Evolutionary conservation across 1,140 invertebrate species (phyloP).

Genomic region (Harpegnathos saltator): DNA sequence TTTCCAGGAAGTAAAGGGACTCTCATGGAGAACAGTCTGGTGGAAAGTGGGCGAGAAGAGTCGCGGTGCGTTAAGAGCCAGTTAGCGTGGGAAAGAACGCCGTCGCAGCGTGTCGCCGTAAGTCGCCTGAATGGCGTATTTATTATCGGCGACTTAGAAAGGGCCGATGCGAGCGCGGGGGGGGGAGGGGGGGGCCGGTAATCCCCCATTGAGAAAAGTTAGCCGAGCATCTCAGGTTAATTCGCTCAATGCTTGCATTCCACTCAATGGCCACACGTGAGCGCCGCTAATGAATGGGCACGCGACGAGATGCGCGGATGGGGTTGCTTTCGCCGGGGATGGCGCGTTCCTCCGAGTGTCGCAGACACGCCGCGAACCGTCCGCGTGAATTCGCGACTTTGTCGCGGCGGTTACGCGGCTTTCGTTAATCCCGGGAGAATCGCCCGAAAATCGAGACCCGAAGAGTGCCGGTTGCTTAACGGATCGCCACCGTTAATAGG

Average conservation of each 20-base stretch:
- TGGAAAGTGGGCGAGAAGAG: neutral
- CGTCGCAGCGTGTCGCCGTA: neutral
- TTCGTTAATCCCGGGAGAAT: neutral
- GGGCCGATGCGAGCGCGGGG: conserved; percentile 14
- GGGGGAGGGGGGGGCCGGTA: conserved; percentile 63
- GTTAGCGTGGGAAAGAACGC: conserved; percentile 11
- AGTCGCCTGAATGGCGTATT: conserved; percentile 8
- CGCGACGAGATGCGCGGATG: conserved; percentile 46
- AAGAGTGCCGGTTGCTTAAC: no score
- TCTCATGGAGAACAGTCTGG: neutral
- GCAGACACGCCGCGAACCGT: neutral
- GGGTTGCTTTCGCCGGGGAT: conserved; percentile 39
- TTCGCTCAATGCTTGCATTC: conserved; percentile 76
- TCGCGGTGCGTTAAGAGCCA: neutral
- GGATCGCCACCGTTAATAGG: neutral
- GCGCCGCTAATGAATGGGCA: conserved; percentile 75
- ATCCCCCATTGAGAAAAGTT: conserved; percentile 79
- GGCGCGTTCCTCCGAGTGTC: conserved; percentile 10
- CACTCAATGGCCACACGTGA: conserved; percentile 76
- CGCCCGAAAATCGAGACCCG: neutral
- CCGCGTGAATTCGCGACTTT: neutral
- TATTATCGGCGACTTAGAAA: conserved; percentile 32
- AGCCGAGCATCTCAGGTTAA: conserved; percentile 77
- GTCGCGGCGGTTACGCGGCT: neutral
- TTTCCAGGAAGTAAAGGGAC: neutral